Conservation (phyloP, 2,888 invertebrate genomes). For the Saturnia pavonia region DNA sequence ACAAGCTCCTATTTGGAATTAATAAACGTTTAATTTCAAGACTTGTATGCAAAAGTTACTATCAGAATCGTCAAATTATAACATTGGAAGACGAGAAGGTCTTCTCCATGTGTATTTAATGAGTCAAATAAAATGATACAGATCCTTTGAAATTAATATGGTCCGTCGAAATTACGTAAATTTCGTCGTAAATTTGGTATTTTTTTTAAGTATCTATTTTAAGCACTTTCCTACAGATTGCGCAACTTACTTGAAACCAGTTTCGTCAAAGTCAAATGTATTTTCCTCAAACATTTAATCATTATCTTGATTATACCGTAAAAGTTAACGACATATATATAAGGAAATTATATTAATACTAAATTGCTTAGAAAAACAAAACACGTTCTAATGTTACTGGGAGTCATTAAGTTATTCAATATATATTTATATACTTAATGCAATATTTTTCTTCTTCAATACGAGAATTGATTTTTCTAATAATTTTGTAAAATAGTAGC, state of each 20-base stretch:
- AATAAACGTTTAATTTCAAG: too few relatives aligned
- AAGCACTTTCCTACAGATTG: background rate
- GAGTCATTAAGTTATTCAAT: background rate
- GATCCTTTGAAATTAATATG: too few relatives aligned
- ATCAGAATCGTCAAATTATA: background rate
- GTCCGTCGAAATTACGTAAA: background rate
- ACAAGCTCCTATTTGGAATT: too few relatives aligned
- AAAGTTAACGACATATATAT: background rate
- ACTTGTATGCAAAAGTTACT: background rate
- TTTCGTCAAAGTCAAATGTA: background rate
- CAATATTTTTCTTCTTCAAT: too few relatives aligned
- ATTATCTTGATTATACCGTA: background rate
- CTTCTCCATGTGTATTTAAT: too few relatives aligned
- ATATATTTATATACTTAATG: too few relatives aligned
- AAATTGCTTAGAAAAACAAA: background rate
- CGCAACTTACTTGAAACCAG: background rate
- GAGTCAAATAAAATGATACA: too few relatives aligned
- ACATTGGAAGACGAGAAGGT: too few relatives aligned
- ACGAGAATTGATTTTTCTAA: too few relatives aligned
- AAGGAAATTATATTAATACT: background rate
- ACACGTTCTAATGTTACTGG: background rate
- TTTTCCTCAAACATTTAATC: slow-evolving; percentile 5
- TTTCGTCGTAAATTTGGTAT: background rate
- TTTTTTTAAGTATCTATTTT: background rate
- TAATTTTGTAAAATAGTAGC: too few relatives aligned